Base-by-base conservation (phyloP, 2,113 vertebrate species). In the Holacanthus passer region DNA sequence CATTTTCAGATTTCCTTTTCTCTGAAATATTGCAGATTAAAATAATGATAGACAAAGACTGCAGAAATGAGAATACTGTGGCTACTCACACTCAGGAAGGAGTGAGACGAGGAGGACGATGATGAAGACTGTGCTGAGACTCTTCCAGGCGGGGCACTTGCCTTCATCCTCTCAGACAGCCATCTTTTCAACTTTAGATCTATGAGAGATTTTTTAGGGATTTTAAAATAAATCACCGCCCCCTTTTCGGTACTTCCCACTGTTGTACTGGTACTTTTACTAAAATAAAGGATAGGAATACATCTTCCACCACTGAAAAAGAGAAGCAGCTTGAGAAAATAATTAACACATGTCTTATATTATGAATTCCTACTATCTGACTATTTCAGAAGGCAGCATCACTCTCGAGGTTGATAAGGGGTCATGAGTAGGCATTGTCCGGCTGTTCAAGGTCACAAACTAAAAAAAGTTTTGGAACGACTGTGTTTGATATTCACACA, bases 171-270 rank as follows among this genome's bases (percentile, higher is more conserved):
- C 73, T 86, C 82, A 56, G 93, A 88, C 31, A 93, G 88, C 94
- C 94, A 93, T 27, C 89, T 56, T 60, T 92, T 92, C 87, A 96
- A 87, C 85, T 71, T 92, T 24, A 92, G 75, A 85, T 84, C 94
- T 95, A 32, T 4, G 64, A 16, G 27, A 27, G 31, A 14, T 66
- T 64, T n/a, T 35, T 27, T 10, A 41, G 45, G 63, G 16, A 56
- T 20, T 20, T 43, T 29, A 19, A 52, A 35, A 32, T 35, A 50
- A 48, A 0, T 5, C 8, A 62, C 11, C n/a, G n/a, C n/a, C n/a
- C n/a, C n/a, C n/a, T n/a, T n/a, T n/a, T n/a, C n/a, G n/a, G n/a
- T n/a, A n/a, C n/a, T 31, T 31, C 19, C 3, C 1, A 31, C 19
- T 19, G 16, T 31, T 16, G 7, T 31, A 19, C 19, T 31, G 29